Evolutionary conservation across 2,888 invertebrate genomes (phyloP), one percentile per base, ranked within the genome.

Genomic region (Sympetrum striolatum): DNA sequence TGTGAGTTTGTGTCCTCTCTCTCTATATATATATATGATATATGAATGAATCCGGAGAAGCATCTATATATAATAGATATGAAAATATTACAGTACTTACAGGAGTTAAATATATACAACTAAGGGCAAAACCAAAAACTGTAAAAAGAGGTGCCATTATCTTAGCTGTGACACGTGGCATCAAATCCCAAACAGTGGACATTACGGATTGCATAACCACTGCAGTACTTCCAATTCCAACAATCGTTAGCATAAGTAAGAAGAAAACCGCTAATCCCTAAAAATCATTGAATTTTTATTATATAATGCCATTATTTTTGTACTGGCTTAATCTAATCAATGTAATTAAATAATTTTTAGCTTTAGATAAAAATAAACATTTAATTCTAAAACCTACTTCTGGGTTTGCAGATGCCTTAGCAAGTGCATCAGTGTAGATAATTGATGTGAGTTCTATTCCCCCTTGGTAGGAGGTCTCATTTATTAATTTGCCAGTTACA

Each of bases 11-110:
- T n/a, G n/a, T n/a, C n/a, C n/a, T n/a, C n/a, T n/a, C n/a, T n/a
- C n/a, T n/a, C n/a, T n/a, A n/a, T n/a, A n/a, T n/a, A n/a, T n/a
- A n/a, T n/a, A n/a, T n/a, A n/a, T n/a, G n/a, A n/a, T n/a, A n/a
- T n/a, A n/a, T n/a, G n/a, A n/a, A n/a, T n/a, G n/a, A n/a, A n/a
- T n/a, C n/a, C n/a, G n/a, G n/a, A n/a, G n/a, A n/a, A n/a, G n/a
- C n/a, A n/a, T n/a, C n/a, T n/a, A n/a, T n/a, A n/a, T 91, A 91
- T 53, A 92, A 91, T 90, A 91, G 90, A 25, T 91, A 91, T 58
- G 12, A 10, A 53, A 25, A 53, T 48, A 31, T 31, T 48, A 53
- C 4, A 12, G 12, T 25, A 82, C 58, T 31, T 15, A 82, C 53
- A 53, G 25, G 53, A 25, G 31, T 4, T 82, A 48, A 25, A 58